These are phyloP conservation scores for Gymnothorax javanicus DNA, from an alignment of 2,797 vertebrate species.

Conservation along the genomic window DNA sequence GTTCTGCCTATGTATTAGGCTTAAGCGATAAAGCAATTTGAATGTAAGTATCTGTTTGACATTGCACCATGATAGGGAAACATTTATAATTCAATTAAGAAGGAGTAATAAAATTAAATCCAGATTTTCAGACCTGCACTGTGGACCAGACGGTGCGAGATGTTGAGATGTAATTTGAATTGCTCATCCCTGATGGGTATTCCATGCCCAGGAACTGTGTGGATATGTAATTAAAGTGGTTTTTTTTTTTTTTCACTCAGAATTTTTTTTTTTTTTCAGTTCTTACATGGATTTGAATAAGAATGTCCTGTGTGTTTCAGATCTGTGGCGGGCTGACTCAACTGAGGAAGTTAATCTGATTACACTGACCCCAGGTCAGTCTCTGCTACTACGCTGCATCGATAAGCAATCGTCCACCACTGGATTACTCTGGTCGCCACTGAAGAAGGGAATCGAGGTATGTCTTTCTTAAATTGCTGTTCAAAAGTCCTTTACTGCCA, in stretches of 20 bases:
- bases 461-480: background rate
- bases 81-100: too few relatives aligned
- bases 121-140: too few relatives aligned
- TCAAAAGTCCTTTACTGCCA: too few relatives aligned
- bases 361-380: constrained; percentile 55
- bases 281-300: background rate
- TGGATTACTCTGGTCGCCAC: constrained; percentile 32
- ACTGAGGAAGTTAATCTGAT: constrained; percentile 45
- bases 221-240: background rate
- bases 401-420: accelerated
- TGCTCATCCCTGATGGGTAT: background rate
- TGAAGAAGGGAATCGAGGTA: background rate
- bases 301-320: constrained; percentile 50
- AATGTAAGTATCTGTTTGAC: too few relatives aligned
- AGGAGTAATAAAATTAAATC: too few relatives aligned
- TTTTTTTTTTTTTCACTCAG: background rate
- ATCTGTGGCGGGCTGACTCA: background rate
- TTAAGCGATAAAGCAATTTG: too few relatives aligned
- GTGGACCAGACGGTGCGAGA: too few relatives aligned
- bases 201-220: background rate
- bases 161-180: background rate
- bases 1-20: too few relatives aligned
- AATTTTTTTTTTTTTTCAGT: background rate
- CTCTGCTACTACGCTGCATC: constrained; percentile 67
- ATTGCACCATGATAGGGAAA: too few relatives aligned